Percentiles rank a stretch among this genome's conserved stretches.
Evolutionary conservation across 1,140 invertebrate genomes (phyloP).

Genomic region (Cheumatopsyche charites): DNA sequence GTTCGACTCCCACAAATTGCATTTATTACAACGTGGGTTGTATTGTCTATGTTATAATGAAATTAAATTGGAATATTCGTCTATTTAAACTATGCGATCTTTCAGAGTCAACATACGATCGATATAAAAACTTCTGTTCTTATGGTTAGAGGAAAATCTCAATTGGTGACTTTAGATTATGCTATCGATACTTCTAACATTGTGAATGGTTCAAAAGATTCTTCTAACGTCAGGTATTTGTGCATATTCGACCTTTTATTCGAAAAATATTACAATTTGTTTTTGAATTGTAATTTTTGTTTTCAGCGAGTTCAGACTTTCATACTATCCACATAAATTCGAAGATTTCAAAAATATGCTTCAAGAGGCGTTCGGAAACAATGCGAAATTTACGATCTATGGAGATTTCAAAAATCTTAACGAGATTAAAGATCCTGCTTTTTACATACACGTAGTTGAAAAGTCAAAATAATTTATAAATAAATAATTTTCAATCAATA

Average conservation of each 20-base stretch:
- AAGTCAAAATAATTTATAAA: conserved; percentile 57
- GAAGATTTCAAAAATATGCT: conserved; percentile 74
- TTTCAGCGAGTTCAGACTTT: conserved; percentile 80
- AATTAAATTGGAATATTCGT: conserved; percentile 4
- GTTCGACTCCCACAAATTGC: conserved; percentile 76
- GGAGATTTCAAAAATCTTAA: conserved; percentile 80
- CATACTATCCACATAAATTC: conserved; percentile 84
- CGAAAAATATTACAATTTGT: neutral
- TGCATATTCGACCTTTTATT: neutral
- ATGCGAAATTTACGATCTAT: conserved; percentile 72
- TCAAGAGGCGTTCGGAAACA: conserved; percentile 70
- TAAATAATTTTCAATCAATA: neutral
- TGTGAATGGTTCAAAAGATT: neutral
- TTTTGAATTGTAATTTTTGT: neutral
- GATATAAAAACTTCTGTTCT: conserved; percentile 84
- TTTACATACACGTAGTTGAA: conserved; percentile 84
- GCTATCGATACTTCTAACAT: conserved; percentile 64
- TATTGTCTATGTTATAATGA: conserved; percentile 30
- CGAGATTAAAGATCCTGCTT: conserved; percentile 70
- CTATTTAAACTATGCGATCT: conserved; percentile 32
- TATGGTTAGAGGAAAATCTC: conserved; percentile 73
- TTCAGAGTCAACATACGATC: conserved; percentile 78
- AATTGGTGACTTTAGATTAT: conserved; percentile 81
- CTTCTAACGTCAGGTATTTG: conserved; percentile 1
- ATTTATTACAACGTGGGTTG: conserved; percentile 86